A percentile compares a stretch with the other conserved stretches of the same genome.
Conservation (phyloP, 1,140 invertebrate species). For the Cotesia typhae region DNA sequence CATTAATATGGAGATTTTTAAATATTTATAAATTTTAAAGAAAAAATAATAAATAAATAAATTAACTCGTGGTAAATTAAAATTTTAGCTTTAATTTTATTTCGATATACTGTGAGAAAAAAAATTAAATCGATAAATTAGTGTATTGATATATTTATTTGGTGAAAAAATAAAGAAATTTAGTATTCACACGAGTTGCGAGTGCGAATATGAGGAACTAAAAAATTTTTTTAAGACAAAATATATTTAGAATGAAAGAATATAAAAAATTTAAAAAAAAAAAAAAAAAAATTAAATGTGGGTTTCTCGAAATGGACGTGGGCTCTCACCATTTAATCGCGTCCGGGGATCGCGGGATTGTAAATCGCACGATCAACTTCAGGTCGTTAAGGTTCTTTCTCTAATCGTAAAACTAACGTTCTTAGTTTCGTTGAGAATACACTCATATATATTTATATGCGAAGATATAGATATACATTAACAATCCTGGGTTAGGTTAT, state of each 20-base stretch:
- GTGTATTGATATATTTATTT: no score
- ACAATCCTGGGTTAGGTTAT: not conserved
- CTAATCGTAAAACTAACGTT: slow-evolving; percentile 49
- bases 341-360: slow-evolving; percentile 42
- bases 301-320: slow-evolving; percentile 26
- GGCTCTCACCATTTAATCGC: slow-evolving; percentile 42
- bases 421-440: slow-evolving; percentile 16
- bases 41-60: not conserved
- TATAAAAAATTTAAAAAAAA: not conserved
- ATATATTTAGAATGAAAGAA: not conserved
- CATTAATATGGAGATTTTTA: slow-evolving; percentile 26
- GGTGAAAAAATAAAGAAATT: no score
- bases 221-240: not conserved
- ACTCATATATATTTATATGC: slow-evolving; percentile 6
- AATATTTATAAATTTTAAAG: not conserved
- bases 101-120: no score
- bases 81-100: not conserved
- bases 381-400: slow-evolving; percentile 45
- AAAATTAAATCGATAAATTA: no score
- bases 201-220: slow-evolving; percentile 20
- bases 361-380: slow-evolving; percentile 43
- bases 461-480: not conserved
- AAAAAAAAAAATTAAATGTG: slow-evolving; percentile 7
- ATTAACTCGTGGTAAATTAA: not conserved
- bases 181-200: not conserved